Conservation (phyloP, 2,888 invertebrate species). For the Pseudanteris insignis region DNA sequence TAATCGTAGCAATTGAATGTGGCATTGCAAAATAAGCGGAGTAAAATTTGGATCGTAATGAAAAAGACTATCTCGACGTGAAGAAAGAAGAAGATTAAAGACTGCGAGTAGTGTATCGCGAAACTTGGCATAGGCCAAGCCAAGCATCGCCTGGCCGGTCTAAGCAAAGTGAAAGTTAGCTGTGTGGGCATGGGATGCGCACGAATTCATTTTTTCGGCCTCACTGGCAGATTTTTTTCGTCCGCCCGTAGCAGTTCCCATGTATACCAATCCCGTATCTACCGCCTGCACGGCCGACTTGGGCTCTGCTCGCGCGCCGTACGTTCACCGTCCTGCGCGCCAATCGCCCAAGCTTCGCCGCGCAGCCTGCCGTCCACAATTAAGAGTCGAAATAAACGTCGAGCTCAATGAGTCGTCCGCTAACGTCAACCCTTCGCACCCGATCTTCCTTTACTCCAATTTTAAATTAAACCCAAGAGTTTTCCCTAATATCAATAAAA, state of each 20-base stretch:
- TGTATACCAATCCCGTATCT: slow-evolving; percentile 53
- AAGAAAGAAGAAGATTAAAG: slow-evolving; percentile 47
- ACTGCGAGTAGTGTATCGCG: slow-evolving; percentile 49
- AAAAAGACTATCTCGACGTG: slow-evolving; percentile 45
- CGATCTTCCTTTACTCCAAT: too few species aligned
- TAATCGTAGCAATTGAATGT: slow-evolving; percentile 43
- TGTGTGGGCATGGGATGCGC: slow-evolving; percentile 68
- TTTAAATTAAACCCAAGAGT: too few species aligned
- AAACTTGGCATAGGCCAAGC: slow-evolving; percentile 47
- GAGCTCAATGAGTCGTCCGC: too few species aligned
- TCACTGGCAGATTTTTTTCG: slow-evolving; percentile 50
- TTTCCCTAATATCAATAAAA: too few species aligned
- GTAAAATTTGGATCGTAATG: slow-evolving; percentile 44
- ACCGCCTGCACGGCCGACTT: slow-evolving; percentile 62
- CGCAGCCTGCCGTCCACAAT: too few species aligned
- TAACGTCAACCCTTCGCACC: too few species aligned
- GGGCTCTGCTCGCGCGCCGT: slow-evolving; percentile 43
- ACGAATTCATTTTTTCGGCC: slow-evolving; percentile 67
- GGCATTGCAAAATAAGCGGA: slow-evolving; percentile 36
- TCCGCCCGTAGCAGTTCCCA: slow-evolving; percentile 58
- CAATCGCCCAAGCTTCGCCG: neutral
- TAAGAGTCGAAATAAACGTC: slow-evolving; percentile 21
- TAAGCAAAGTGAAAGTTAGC: slow-evolving; percentile 66
- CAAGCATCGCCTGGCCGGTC: slow-evolving; percentile 56
- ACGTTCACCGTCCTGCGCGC: too few species aligned